These are phyloP conservation scores for Hyla sarda DNA, from an alignment of 2,113 vertebrate species.

Conservation along the genomic window DNA sequence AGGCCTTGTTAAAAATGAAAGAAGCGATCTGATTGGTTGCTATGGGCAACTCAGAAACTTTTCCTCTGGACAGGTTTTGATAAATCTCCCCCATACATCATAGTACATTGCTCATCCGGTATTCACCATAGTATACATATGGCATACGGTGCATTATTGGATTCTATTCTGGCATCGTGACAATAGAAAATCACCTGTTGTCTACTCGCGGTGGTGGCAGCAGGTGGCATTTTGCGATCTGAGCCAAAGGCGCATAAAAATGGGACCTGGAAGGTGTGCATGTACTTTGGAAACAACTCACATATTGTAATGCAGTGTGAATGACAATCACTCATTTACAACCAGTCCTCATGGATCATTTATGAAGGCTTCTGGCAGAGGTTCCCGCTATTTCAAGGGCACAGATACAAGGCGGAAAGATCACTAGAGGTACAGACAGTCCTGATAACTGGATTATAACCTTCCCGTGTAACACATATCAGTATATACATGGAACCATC, in stretches of 20 bases:
- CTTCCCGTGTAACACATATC: no score
- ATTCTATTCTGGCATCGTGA: not conserved
- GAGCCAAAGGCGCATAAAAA: not conserved
- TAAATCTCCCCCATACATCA: not conserved
- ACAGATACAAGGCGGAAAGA: not conserved
- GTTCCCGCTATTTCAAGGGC: not conserved
- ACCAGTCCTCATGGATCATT: not conserved
- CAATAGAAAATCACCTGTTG: not conserved
- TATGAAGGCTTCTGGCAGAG: not conserved
- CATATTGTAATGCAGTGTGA: not conserved
- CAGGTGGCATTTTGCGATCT: not conserved
- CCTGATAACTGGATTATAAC: not conserved
- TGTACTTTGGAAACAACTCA: not conserved
- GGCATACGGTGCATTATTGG: not conserved
- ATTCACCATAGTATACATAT: not conserved
- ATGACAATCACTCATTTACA: constrained; percentile 1
- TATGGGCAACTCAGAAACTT: no score
- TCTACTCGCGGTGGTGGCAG: not conserved
- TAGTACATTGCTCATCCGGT: not conserved
- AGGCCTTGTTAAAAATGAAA: no score
- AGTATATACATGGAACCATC: no score
- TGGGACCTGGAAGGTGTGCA: not conserved
- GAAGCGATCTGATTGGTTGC: no score
- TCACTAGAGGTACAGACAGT: no score
- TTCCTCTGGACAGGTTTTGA: no score